Evolutionary conservation across 2,888 invertebrate genomes (phyloP).

Genomic region (Ormyrus nitidulus): DNA sequence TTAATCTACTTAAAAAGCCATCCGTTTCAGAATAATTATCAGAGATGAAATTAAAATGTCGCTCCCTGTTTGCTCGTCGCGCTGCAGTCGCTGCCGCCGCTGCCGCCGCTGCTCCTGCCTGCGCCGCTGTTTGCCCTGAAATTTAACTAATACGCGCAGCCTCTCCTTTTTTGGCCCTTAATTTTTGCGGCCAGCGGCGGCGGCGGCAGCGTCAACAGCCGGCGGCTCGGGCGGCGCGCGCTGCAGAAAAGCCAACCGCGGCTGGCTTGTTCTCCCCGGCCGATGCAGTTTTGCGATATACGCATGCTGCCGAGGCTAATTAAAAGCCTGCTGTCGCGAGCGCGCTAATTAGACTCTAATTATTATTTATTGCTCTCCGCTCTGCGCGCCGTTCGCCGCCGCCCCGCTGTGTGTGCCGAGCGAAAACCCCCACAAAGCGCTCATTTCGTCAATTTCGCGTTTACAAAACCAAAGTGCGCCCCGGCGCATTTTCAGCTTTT

Average conservation of each 20-base stretch:
- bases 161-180: background rate
- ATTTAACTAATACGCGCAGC: conserved; percentile 63
- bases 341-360: conserved; percentile 73
- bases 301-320: conserved; percentile 31
- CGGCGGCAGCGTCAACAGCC: background rate
- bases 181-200: background rate
- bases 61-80: conserved; percentile 60
- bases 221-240: background rate
- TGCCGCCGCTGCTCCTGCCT: conserved; percentile 64
- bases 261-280: background rate
- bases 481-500: conserved; percentile 9
- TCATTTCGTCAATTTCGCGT: conserved; percentile 29
- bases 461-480: conserved; percentile 15
- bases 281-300: background rate
- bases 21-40: conserved; percentile 73
- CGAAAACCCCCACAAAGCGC: conserved; percentile 28
- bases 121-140: conserved; percentile 68
- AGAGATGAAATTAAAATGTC: conserved; percentile 73
- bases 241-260: background rate
- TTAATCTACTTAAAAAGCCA: conserved; percentile 75
- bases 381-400: conserved; percentile 60
- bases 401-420: background rate
- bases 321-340: conserved; percentile 55
- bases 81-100: conserved; percentile 64
- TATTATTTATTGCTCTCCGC: conserved; percentile 71